phyloP scores from a whole-genome alignment of 2,797 vertebrate genomes.

The Megalops cyprinoides region DNA sequence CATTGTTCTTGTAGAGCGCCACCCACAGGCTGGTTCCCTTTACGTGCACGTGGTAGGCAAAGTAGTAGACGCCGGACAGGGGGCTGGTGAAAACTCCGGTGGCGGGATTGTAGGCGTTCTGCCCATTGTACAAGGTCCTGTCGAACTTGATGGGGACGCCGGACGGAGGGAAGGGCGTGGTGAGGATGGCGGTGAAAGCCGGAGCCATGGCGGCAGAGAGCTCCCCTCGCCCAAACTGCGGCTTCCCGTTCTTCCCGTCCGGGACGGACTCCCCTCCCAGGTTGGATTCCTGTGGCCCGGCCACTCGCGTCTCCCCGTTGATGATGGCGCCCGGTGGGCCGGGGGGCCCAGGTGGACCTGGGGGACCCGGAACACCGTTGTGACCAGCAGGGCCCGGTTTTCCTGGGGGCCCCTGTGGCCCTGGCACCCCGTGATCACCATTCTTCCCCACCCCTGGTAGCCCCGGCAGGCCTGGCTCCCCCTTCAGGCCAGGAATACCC shows the following conservation, averaged over 20 bases:
- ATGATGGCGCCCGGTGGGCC: constrained; percentile 80
- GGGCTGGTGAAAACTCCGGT: constrained; percentile 96
- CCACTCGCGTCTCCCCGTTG: constrained; percentile 82
- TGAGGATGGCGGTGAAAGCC: constrained; percentile 95
- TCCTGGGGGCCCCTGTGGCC: constrained; percentile 89
- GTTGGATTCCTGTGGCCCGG: constrained; percentile 80
- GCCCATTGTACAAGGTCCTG: constrained; percentile 95
- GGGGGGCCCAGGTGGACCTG: constrained; percentile 88
- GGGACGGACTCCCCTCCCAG: constrained; percentile 85
- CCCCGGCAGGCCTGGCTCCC: constrained; percentile 86
- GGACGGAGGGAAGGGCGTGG: constrained; percentile 92
- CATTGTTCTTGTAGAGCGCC: constrained; percentile 98
- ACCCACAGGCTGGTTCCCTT: constrained; percentile 99
- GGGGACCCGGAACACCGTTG: constrained; percentile 81
- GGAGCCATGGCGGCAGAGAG: constrained; percentile 85
- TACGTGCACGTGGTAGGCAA: constrained; percentile 96
- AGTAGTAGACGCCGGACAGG: constrained; percentile 94
- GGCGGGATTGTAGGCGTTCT: constrained; percentile 89
- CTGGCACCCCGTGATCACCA: constrained; percentile 82
- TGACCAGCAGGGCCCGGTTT: constrained; percentile 83
- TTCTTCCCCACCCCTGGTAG: constrained; percentile 81
- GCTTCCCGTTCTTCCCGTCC: constrained; percentile 81
- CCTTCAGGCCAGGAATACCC: constrained; percentile 87
- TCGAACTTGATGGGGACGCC: constrained; percentile 97
- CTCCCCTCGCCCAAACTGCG: constrained; percentile 82